Conservation (phyloP, 2,888 invertebrate species). For the Melanotus villosus region DNA sequence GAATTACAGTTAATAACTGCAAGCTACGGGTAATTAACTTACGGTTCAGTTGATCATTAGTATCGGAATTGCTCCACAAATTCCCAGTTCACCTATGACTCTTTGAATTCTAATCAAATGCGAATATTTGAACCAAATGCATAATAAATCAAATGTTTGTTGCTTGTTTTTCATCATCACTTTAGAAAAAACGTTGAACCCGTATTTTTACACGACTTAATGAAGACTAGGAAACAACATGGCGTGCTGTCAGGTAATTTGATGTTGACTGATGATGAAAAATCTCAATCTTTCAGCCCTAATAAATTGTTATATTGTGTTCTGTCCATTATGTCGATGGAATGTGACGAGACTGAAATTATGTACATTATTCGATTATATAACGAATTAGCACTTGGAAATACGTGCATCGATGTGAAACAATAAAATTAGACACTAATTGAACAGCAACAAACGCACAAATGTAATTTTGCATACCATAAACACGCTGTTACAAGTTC, state of each 20-base stretch:
- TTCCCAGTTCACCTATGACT: no score
- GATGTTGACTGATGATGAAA: slow-evolving; percentile 33
- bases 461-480: background rate
- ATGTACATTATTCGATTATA: slow-evolving; percentile 8
- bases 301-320: slow-evolving; percentile 28
- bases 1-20: no score
- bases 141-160: no score
- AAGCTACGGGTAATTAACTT: no score
- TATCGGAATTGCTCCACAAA: no score
- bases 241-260: slow-evolving; percentile 23
- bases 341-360: slow-evolving; percentile 2
- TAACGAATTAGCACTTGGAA: background rate
- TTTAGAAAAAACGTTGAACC: slow-evolving; percentile 8
- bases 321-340: slow-evolving; percentile 17
- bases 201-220: slow-evolving; percentile 4
- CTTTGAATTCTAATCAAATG: no score
- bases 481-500: no score
- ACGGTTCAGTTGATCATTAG: no score
- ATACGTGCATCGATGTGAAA: background rate
- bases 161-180: no score
- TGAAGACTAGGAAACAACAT: slow-evolving; percentile 18
- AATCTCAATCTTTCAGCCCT: slow-evolving; percentile 34
- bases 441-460: background rate
- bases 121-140: no score
- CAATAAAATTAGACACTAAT: background rate